A percentile compares a stretch with the other conserved stretches of the same genome.
Conservation (phyloP, 2,888 invertebrate genomes). For the Troides oblongomaculatus region DNA sequence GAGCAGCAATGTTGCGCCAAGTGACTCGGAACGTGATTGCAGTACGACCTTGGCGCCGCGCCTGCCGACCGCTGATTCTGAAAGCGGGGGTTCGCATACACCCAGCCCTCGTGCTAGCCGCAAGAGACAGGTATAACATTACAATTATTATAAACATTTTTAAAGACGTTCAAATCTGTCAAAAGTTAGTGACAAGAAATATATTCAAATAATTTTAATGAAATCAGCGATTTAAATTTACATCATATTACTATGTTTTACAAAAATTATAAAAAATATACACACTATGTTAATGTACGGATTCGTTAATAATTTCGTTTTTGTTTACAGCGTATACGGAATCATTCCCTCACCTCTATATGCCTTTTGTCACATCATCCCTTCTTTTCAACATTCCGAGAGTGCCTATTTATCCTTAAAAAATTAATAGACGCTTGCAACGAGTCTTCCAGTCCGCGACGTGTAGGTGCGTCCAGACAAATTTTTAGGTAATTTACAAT, state of each 20-base stretch:
- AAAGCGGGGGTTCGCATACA: constrained; percentile 92
- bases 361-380: constrained; percentile 99
- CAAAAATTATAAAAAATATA: too few relatives aligned
- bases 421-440: constrained; percentile 98
- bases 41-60: constrained; percentile 76
- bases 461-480: constrained; percentile 93
- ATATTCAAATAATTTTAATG: too few relatives aligned
- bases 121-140: constrained; percentile 83
- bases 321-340: constrained; percentile 86
- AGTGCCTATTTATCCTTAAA: constrained; percentile 97
- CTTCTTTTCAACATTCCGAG: constrained; percentile 98
- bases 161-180: too few relatives aligned
- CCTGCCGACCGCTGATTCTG: constrained; percentile 85
- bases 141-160: background rate
- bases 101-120: constrained; percentile 91
- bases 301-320: constrained; percentile 9
- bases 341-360: constrained; percentile 96
- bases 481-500: constrained; percentile 84
- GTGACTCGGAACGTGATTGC: constrained; percentile 93
- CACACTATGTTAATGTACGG: too few relatives aligned
- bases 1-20: constrained; percentile 93
- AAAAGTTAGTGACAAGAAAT: too few relatives aligned
- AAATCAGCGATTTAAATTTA: background rate
- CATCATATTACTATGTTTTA: background rate
- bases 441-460: constrained; percentile 92